Conservation (phyloP, 2,113 vertebrate species). For the Raja brachyura region DNA sequence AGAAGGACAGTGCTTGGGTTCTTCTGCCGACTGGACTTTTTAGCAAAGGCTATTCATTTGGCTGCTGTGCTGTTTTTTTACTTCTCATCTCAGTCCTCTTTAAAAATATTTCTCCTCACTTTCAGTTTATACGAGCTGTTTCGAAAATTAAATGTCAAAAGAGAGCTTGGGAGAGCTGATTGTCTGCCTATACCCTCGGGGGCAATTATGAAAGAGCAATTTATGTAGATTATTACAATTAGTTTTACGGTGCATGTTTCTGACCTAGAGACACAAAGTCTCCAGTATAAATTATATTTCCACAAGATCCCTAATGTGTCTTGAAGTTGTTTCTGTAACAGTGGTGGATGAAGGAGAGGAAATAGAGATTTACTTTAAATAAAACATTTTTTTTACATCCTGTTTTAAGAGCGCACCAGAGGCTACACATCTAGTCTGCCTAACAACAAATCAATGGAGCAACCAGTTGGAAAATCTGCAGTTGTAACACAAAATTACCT, state of each 20-base stretch:
- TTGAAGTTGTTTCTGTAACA: neutral
- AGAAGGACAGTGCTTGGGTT: neutral
- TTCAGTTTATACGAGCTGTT: neutral
- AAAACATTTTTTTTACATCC: neutral
- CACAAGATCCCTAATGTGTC: neutral
- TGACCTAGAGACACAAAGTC: neutral
- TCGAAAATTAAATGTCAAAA: neutral
- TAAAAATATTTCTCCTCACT: neutral
- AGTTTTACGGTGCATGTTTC: neutral
- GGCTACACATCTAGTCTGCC: neutral
- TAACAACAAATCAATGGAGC: neutral
- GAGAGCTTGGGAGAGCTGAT: neutral
- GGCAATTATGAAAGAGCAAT: neutral
- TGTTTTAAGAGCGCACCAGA: neutral
- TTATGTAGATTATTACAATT: neutral
- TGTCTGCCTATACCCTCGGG: neutral
- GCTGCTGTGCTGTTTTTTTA: neutral
- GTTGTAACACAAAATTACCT: neutral
- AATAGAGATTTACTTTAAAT: slow-evolving; percentile 15
- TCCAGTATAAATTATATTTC: neutral
- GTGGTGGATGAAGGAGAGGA: neutral
- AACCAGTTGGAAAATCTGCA: neutral
- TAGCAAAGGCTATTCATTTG: neutral
- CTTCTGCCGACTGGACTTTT: neutral
- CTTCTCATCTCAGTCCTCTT: neutral